Base-by-base conservation (phyloP, 2,113 vertebrate genomes). In the Solea solea region DNA sequence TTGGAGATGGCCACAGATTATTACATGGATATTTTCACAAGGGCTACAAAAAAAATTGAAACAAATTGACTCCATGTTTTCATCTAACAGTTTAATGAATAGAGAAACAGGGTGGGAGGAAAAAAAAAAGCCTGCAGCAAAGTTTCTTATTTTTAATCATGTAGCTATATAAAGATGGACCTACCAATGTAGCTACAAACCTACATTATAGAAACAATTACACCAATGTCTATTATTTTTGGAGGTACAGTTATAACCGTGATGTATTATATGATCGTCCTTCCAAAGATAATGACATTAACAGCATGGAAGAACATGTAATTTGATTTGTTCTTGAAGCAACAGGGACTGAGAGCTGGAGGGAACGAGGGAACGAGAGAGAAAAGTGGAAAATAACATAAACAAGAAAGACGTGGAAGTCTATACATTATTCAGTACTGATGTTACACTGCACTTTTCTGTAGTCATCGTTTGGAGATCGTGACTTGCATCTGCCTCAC, bases 81-180 rank as follows among this genome's bases (percentile, higher is more conserved):
- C 83, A 74, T 81, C 73, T 74, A 85, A 88, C 80, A 67, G 54
- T 83, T 78, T 86, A 87, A 87, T 90, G 88, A 89, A 86, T 49
- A 80, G 61, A 85, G 66, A 82, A 87, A 84, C 69, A 76, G 60
- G 57, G 46, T 63, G 72, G 52, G 21, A 21, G 21, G 21, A 1
- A 1, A 21, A 21, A 21, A 56, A 78, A 85, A 80, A 65, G 82
- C 80, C 77, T 78, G 63, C 48, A 89, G 86, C 84, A 42, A 72
- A 83, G 61, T 74, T 68, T 44, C 49, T 75, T 74, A 71, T 81
- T 86, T 73, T 70, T 67, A 81, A 84, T 83, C 72, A 67, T 74
- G 68, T 67, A 58, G 67, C 34, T 14, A 13, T 71, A 72, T 61
- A 72, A 73, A 73, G 74, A 79, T 55, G 21, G 49, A 71, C 45